Percentiles rank a stretch among this genome's conserved stretches.
phyloP scores from a whole-genome alignment of 2,113 vertebrate genomes.

The Microtus ochrogaster region DNA sequence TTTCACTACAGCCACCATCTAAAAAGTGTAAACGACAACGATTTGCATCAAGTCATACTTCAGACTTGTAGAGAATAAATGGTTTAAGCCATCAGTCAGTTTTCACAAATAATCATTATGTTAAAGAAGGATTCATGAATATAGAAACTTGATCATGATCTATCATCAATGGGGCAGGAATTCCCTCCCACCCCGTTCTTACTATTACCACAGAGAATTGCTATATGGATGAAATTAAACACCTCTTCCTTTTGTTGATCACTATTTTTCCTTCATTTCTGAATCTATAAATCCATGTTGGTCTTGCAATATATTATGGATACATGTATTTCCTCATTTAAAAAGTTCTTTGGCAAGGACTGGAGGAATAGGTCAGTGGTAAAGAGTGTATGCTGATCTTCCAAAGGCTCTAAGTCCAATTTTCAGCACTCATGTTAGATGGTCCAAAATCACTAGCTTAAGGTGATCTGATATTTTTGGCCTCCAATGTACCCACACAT shows the following conservation, averaged over 20 bases:
- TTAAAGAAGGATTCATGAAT: background rate
- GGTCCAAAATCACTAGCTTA: background rate
- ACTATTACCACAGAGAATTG: background rate
- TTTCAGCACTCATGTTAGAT: background rate
- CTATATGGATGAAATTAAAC: background rate
- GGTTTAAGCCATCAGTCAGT: background rate
- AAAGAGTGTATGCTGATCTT: background rate
- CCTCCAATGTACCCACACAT: background rate
- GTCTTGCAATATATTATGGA: background rate
- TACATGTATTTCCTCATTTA: background rate
- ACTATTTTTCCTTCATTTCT: background rate
- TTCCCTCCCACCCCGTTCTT: background rate
- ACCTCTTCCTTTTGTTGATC: no score
- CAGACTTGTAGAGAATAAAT: background rate
- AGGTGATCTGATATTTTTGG: background rate
- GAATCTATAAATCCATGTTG: fast-evolving
- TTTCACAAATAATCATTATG: background rate
- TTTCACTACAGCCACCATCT: background rate
- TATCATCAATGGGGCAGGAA: background rate
- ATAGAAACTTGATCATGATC: background rate
- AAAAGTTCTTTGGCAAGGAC: background rate
- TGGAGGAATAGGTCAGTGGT: background rate
- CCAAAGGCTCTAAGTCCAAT: background rate
- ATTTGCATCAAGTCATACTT: background rate
- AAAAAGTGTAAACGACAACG: background rate